Base-by-base conservation (phyloP, 2,888 invertebrate genomes). In the Unio delphinus region DNA sequence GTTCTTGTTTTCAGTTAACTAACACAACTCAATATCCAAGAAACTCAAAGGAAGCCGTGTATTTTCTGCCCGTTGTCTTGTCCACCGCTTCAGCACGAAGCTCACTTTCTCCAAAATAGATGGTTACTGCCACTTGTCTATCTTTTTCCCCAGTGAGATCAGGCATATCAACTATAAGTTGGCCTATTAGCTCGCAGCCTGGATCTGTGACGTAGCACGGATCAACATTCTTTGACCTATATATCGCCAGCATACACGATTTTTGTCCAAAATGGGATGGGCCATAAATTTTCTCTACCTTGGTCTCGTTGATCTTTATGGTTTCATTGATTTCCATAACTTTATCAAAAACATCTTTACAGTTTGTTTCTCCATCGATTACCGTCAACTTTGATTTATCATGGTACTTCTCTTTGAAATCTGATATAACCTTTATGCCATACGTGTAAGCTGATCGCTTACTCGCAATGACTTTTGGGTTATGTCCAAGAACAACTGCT, bases 181-280 rank as follows among this genome's bases (percentile, higher is more conserved):
- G 7, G 11, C 65, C 65, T 26, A 65, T 28, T 56, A 7, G 23
- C 2, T 28, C 45, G 23, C 65, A 65, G 6, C 65, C 65, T 45
- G 54, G 18, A n/a, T 65, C 65, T n/a, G 58, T 65, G 23, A 54
- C 34, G 65, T 65, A 65, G n/a, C 45, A 0, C 20, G 65, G 65
- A 30, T 15, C 4, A 23, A 18, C 34, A 23, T 30, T 23, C 3
- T 57, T 23, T 6, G 65, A 55, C n/a, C 23, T 34, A n/a, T 23
- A 28, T 15, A 65, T 54, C 18, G 45, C 1, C 0, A 65, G 17
- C 4, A 23, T 0, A 58, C 58, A 4, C 15, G 3, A 3, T 1
- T 45, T 60, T 59, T 65, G 65, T 7, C 59, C 59, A 15, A n/a
- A 18, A 6, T 30, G 11, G 17, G 59, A 2, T 55, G 65, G 65